phyloP scores from a whole-genome alignment of 2,797 vertebrate species.

The Choloepus didactylus region DNA sequence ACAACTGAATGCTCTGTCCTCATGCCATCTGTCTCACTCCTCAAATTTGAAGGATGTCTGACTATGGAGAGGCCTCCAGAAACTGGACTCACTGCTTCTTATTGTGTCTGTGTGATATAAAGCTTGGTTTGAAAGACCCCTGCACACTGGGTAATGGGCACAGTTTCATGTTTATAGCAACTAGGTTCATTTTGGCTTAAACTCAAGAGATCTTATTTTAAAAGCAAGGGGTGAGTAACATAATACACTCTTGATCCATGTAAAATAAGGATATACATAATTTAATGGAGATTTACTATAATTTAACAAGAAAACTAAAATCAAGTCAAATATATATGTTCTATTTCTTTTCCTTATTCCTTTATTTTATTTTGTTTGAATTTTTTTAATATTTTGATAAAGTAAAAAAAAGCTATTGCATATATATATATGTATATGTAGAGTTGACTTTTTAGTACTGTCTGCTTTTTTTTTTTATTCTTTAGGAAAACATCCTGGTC shows the following conservation, averaged over 20 bases:
- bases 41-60: not conserved
- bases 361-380: no score
- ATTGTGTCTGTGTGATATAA: not conserved
- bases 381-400: no score
- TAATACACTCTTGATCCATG: not conserved
- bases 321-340: not conserved
- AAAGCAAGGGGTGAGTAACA: conserved; percentile 38
- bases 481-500: conserved; percentile 12
- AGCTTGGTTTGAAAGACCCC: not conserved
- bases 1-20: not conserved
- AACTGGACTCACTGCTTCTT: not conserved
- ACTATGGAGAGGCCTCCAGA: not conserved
- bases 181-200: not conserved
- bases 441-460: not conserved
- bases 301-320: conserved; percentile 28
- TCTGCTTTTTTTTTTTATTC: not conserved
- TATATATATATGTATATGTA: no score
- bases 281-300: not conserved
- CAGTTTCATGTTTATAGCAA: not conserved
- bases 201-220: not conserved
- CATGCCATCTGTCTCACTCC: not conserved
- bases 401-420: no score
- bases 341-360: no score
- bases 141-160: not conserved
- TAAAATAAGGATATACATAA: conserved; percentile 7